These are phyloP conservation scores for Saxicola maurus DNA, from an alignment of 2,797 vertebrate genomes.

Conservation along the genomic window DNA sequence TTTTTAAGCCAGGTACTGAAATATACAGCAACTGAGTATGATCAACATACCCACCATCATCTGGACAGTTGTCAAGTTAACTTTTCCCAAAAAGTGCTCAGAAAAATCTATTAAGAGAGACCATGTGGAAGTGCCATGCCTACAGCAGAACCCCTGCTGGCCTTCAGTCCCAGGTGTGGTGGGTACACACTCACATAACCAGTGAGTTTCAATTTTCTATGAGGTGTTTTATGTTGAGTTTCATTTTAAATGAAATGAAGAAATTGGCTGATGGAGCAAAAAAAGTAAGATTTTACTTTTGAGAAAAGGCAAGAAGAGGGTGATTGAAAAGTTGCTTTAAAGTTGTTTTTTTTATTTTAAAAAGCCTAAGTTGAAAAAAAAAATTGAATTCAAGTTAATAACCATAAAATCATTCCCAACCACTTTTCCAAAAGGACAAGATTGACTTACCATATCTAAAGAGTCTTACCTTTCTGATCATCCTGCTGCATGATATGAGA, in stretches of 20 bases:
- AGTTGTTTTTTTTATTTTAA: neutral
- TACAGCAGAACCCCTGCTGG: neutral
- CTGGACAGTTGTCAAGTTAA: neutral
- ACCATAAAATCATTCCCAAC: neutral
- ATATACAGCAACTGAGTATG: neutral
- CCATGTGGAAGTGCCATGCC: neutral
- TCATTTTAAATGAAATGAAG: neutral
- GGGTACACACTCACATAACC: neutral
- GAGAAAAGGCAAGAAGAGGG: neutral
- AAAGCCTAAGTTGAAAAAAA: neutral
- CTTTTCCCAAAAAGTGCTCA: neutral
- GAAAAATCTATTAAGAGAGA: neutral
- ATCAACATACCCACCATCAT: neutral
- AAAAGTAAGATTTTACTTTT: neutral
- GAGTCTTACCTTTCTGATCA: slow-evolving; percentile 29
- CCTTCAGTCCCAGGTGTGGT: neutral
- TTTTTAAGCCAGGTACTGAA: neutral
- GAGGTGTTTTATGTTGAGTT: neutral
- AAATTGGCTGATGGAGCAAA: neutral
- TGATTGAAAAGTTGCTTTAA: neutral
- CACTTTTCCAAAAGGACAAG: slow-evolving; percentile 2
- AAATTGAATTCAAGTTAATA: neutral
- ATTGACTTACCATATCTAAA: slow-evolving; percentile 33
- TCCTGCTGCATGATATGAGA: neutral
- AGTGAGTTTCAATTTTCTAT: neutral